A percentile compares a stretch with the other conserved stretches of the same genome.
Evolutionary conservation across 1,140 invertebrate genomes (phyloP).

Genomic region (Drosophila jambulina): DNA sequence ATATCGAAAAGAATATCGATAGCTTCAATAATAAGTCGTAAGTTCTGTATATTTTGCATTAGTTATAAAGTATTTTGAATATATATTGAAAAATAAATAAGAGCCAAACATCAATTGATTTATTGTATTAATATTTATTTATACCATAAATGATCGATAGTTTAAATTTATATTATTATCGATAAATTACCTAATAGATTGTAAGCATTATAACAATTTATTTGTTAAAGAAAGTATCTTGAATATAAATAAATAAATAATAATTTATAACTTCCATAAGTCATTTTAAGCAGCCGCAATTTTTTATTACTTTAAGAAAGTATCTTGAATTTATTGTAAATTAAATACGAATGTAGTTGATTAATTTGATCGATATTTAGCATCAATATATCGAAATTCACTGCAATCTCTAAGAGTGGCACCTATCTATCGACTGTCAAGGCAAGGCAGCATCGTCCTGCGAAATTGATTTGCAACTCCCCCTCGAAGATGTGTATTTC

Average conservation of each 20-base stretch:
- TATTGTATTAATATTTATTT: too few relatives aligned
- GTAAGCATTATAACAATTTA: too few relatives aligned
- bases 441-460: slow-evolving; percentile 35
- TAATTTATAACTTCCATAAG: too few relatives aligned
- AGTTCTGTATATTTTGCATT: not conserved
- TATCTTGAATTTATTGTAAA: not conserved
- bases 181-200: too few relatives aligned
- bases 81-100: not conserved
- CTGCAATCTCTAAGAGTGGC: not conserved
- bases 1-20: not conserved
- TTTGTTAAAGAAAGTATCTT: not conserved
- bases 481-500: not conserved
- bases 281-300: too few relatives aligned
- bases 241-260: too few relatives aligned
- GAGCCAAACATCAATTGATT: too few relatives aligned
- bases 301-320: too few relatives aligned
- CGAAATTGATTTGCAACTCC: slow-evolving; percentile 72
- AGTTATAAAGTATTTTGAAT: not conserved
- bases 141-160: too few relatives aligned
- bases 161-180: too few relatives aligned
- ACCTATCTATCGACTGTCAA: slow-evolving; percentile 34
- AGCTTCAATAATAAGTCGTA: not conserved
- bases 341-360: not conserved
- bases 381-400: not conserved
- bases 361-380: not conserved